phyloP scores from a whole-genome alignment of 2,797 vertebrate species.

The Pagetopsis macropterus region DNA sequence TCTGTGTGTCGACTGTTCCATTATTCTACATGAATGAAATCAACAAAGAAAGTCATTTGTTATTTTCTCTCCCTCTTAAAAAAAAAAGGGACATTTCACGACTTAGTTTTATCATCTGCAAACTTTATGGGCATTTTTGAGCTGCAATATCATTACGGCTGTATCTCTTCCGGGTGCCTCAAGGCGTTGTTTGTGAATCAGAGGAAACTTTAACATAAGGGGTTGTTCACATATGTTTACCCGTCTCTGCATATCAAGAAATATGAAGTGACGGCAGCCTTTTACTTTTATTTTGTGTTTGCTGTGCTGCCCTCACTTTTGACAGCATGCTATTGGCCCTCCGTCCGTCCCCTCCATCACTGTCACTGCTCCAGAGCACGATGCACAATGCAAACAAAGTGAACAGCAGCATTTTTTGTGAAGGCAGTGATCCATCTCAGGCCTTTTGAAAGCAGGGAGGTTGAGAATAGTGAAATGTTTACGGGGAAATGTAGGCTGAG shows the following conservation, averaged over 20 bases:
- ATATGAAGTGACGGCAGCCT: slow-evolving; percentile 13
- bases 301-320: slow-evolving; percentile 22
- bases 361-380: slow-evolving; percentile 44
- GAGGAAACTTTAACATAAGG: not conserved
- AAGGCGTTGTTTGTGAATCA: no score
- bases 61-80: no score
- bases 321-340: slow-evolving; percentile 50
- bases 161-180: no score
- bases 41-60: no score
- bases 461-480: not conserved
- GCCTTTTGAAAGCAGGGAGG: slow-evolving; percentile 4
- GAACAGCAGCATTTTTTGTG: slow-evolving; percentile 26
- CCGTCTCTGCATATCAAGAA: not conserved
- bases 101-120: no score
- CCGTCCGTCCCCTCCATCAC: slow-evolving; percentile 51
- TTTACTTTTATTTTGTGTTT: not conserved
- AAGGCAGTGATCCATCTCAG: slow-evolving; percentile 29
- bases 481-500: not conserved
- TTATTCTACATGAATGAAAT: no score
- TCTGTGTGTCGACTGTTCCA: no score
- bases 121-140: no score
- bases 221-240: not conserved
- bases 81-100: no score
- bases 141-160: no score
- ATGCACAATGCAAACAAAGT: slow-evolving; percentile 39